phyloP scores from a whole-genome alignment of 2,797 vertebrate species.

The Chaenodraco wilsoni region DNA sequence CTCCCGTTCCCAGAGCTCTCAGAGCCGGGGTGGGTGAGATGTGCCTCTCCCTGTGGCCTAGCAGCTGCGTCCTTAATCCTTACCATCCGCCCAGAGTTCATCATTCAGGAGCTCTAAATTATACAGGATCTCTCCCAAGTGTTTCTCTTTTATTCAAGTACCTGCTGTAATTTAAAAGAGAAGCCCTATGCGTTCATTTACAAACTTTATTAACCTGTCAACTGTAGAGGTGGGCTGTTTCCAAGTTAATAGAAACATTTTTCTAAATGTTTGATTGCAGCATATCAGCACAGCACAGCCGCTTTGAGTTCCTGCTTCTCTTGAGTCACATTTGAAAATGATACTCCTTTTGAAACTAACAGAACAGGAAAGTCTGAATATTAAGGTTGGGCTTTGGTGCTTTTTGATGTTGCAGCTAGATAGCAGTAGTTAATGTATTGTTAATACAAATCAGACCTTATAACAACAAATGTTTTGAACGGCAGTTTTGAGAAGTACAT shows the following conservation, averaged over 20 bases:
- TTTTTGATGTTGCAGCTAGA: not conserved
- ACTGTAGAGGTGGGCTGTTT: constrained; percentile 8
- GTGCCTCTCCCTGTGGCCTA: constrained; percentile 53
- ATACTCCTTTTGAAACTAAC: not conserved
- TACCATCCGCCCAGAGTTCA: constrained; percentile 31
- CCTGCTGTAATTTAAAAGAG: constrained; percentile 14
- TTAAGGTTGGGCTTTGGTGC: not conserved
- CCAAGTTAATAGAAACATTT: constrained; percentile 15
- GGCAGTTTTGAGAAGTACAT: not conserved
- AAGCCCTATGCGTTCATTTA: not conserved
- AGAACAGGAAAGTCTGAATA: not conserved
- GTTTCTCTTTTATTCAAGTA: constrained; percentile 22
- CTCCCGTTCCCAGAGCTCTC: constrained; percentile 70
- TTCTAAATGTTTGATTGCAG: constrained; percentile 34
- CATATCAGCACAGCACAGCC: not conserved
- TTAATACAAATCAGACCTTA: not conserved
- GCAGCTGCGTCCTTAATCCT: constrained; percentile 49
- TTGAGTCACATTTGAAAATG: constrained; percentile 17
- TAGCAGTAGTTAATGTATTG: not conserved
- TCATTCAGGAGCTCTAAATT: constrained; percentile 41
- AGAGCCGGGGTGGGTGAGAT: constrained; percentile 62
- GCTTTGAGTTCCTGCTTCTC: constrained; percentile 5
- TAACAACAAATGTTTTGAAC: not conserved
- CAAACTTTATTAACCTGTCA: constrained; percentile 35
- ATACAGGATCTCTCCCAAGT: constrained; percentile 11